Percentiles rank a stretch among this genome's conserved stretches.
Evolutionary conservation across 2,888 invertebrate species (phyloP).

Genomic region (Acleris emargana): DNA sequence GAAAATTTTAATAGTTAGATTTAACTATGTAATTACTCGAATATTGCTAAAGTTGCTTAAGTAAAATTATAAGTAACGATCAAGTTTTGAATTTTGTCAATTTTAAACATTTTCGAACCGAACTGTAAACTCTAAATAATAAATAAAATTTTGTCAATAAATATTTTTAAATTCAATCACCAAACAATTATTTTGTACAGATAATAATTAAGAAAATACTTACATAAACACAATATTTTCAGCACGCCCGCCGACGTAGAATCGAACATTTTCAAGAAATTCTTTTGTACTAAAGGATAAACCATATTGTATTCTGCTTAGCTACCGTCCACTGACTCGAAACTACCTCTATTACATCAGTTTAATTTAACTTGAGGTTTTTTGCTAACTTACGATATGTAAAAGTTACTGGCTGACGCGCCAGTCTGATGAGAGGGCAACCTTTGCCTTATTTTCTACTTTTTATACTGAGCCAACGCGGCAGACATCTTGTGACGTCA

Average conservation of each 20-base stretch:
- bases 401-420: conserved; percentile 14
- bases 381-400: conserved; percentile 6
- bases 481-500: conserved; percentile 78
- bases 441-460: conserved; percentile 59
- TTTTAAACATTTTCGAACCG: too few relatives aligned
- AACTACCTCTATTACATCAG: conserved; percentile 41
- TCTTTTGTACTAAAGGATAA: conserved; percentile 55
- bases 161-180: too few relatives aligned
- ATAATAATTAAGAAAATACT: conserved; percentile 49
- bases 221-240: conserved; percentile 72
- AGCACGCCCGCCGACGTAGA: conserved; percentile 53
- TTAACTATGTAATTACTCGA: too few relatives aligned
- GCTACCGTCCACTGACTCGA: conserved; percentile 54
- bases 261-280: conserved; percentile 55
- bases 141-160: too few relatives aligned
- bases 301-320: conserved; percentile 64
- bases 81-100: too few relatives aligned
- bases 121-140: too few relatives aligned
- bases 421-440: conserved; percentile 45
- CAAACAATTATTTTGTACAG: too few relatives aligned
- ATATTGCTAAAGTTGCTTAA: too few relatives aligned
- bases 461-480: conserved; percentile 66
- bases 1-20: too few relatives aligned
- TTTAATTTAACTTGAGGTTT: conserved; percentile 3
- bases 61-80: too few relatives aligned